Evolutionary conservation across 2,113 vertebrate genomes (phyloP), one percentile per base, ranked within the genome.

Genomic region (Falcunculus frontatus): DNA sequence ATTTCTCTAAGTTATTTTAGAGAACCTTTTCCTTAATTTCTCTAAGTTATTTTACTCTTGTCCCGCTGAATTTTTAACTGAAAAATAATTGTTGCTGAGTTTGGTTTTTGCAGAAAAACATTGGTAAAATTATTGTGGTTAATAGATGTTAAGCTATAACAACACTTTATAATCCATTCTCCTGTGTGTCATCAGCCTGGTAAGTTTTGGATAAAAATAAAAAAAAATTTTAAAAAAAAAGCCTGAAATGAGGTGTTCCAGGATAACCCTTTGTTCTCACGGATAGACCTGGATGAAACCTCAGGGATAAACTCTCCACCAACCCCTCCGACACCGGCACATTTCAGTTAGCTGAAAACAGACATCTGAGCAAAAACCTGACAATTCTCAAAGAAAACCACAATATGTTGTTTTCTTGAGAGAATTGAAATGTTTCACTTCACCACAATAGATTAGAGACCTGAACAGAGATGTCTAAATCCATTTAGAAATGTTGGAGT

Each of bases 221-320:
- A 37, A 6, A 41, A 9, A 37, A 6, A 6, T 46, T 82, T 92
- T 74, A 55, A 32, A 30, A 68, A 7, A 44, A 7, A 67, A 11
- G 35, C 4, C 6, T 50, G 15, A 90, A 87, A 70, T 25, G 4
- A 50, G 3, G 4, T 7, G 7, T 79, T 82, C 6, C 25, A 49
- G 14, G 10, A 56, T 5, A 79, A 53, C 13, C 5, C 16, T n/a
- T 47, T 77, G 13, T 30, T 87, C 33, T 46, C 25, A 65, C 11
- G 62, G 6, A 2, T 11, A 10, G 14, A 64, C 8, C 16, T 46
- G 39, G 3, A 5, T 33, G 21, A 46, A 90, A 50, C 3, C 1
- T 50, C 15, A 37, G n/a, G 0, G 2, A 16, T n/a, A 60, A 60
- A 53, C 6, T n/a, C 19, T 9, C 1, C 35, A 50, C 4, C 10